Conservation (phyloP, 2,797 vertebrate genomes). For the Dromococcyx pavoninus region DNA sequence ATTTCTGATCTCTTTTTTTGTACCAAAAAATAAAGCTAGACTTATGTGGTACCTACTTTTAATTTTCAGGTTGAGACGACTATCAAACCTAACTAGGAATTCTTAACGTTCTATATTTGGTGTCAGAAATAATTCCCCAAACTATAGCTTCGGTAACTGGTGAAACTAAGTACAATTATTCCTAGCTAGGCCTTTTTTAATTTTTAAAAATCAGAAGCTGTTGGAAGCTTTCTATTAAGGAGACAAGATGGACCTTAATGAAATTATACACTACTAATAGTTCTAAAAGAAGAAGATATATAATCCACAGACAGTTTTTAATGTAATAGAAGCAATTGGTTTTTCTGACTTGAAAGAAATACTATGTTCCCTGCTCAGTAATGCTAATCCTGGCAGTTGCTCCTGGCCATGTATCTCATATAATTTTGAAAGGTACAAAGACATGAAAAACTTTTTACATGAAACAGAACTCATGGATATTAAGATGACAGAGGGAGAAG, state of each 20-base stretch:
- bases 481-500: slow-evolving; percentile 61
- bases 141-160: background rate
- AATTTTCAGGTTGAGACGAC: background rate
- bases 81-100: background rate
- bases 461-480: slow-evolving; percentile 64
- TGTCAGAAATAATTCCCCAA: background rate
- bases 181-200: background rate
- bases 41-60: background rate
- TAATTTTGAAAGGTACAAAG: slow-evolving; percentile 68
- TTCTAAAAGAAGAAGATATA: slow-evolving; percentile 17
- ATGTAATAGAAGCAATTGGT: slow-evolving; percentile 42
- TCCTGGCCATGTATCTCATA: slow-evolving; percentile 49
- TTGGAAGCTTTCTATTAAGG: background rate
- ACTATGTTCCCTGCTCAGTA: slow-evolving; percentile 34
- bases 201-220: background rate
- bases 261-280: slow-evolving; percentile 16
- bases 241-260: background rate
- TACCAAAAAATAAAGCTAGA: background rate
- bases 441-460: slow-evolving; percentile 55
- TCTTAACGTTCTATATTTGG: background rate
- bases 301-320: slow-evolving; percentile 26
- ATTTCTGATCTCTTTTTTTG: background rate
- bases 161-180: background rate
- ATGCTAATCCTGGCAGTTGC: slow-evolving; percentile 62
- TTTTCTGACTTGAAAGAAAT: slow-evolving; percentile 60